These are phyloP conservation scores for Allobates femoralis DNA, from an alignment of 2,797 vertebrate genomes.

Conservation along the genomic window DNA sequence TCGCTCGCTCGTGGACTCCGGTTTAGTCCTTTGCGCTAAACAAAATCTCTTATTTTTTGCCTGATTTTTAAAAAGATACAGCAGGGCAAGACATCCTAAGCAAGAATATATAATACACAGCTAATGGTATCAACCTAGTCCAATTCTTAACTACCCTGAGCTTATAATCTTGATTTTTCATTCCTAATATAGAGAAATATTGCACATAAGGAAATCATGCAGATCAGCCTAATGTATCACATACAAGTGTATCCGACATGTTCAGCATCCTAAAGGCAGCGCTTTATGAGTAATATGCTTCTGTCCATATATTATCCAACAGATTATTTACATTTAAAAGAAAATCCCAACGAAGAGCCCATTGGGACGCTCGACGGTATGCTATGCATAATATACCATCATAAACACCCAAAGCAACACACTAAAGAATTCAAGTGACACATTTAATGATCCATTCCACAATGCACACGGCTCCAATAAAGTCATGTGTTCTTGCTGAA, in stretches of 20 bases:
- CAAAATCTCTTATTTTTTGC: conserved; percentile 9
- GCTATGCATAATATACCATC: not conserved
- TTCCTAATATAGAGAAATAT: not conserved
- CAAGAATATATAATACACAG: not conserved
- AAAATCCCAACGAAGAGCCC: not conserved
- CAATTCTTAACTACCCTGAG: not conserved
- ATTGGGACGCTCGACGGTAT: not conserved
- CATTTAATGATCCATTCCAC: not conserved
- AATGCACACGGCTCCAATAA: not conserved
- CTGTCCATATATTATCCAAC: not conserved
- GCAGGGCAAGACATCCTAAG: not conserved
- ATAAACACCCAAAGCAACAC: not conserved
- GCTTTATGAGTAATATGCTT: no score
- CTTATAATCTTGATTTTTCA: conserved; percentile 12
- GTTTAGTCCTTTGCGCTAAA: not conserved
- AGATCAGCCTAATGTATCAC: not conserved
- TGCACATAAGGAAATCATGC: not conserved
- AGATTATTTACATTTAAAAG: not conserved
- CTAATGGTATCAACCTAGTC: not conserved
- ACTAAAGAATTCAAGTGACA: not conserved
- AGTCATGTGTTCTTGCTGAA: not conserved
- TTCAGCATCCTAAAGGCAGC: not conserved
- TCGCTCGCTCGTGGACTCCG: conserved; percentile 46
- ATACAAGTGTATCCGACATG: not conserved
- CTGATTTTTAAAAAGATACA: not conserved